phyloP scores from a whole-genome alignment of 1,140 invertebrate genomes.

The Coelopa frigida region DNA sequence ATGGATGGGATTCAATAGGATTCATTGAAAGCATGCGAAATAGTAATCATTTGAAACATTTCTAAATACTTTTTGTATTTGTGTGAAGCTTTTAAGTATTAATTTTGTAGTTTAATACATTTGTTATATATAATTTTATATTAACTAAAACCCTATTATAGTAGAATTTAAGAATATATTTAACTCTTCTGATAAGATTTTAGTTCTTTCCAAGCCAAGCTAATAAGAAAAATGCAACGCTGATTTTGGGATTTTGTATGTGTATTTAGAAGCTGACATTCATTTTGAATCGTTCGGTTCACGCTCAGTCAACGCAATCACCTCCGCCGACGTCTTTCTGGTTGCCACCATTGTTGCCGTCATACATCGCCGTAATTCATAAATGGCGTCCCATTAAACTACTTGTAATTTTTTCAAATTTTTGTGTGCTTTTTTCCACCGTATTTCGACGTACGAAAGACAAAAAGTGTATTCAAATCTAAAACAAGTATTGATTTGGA shows the following conservation, averaged over 20 bases:
- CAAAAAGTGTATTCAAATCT: no score
- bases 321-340: conserved; percentile 10
- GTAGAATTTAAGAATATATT: no score
- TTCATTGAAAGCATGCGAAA: background rate
- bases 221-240: no score
- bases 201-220: conserved; percentile 11
- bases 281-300: conserved; percentile 8
- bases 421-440: background rate
- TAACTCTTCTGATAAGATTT: conserved; percentile 7
- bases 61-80: no score
- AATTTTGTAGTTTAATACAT: background rate
- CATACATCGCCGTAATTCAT: conserved; percentile 7
- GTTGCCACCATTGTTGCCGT: conserved; percentile 1
- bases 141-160: no score
- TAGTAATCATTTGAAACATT: no score
- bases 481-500: conserved; percentile 1
- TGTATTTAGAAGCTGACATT: no score
- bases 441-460: background rate
- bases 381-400: conserved; percentile 5
- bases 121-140: conserved; percentile 7
- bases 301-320: conserved; percentile 10
- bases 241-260: no score
- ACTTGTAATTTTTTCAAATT: background rate
- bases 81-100: no score
- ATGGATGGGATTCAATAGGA: background rate